phyloP scores from a whole-genome alignment of 2,797 vertebrate species.

The Myotis pilosus region DNA sequence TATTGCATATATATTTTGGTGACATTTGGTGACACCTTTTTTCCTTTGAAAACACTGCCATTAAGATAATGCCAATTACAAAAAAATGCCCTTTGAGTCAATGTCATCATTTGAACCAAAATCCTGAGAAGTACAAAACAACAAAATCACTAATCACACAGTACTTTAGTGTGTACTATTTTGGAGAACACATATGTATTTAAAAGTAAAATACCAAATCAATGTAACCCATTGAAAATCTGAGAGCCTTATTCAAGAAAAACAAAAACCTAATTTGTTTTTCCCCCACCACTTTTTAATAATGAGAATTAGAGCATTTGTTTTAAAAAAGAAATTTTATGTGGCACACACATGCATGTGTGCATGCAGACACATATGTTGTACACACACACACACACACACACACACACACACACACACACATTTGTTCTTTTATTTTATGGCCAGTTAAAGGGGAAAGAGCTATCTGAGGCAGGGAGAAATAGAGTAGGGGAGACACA shows the following conservation, averaged over 20 bases:
- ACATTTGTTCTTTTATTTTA: not conserved
- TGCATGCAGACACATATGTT: not conserved
- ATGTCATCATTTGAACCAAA: not conserved
- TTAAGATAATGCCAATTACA: not conserved
- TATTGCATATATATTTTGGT: not conserved
- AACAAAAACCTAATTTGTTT: not conserved
- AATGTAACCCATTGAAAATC: not conserved
- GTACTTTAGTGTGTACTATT: not conserved
- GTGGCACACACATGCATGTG: not conserved
- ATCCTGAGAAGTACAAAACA: not conserved
- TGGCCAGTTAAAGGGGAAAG: not conserved
- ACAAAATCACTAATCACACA: not conserved
- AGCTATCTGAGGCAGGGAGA: not conserved
- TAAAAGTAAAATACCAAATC: conserved; percentile 12
- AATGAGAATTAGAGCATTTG: not conserved
- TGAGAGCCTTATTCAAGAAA: not conserved
- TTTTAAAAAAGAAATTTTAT: conserved; percentile 1
- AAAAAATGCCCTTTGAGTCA: not conserved
- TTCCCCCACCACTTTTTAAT: not conserved
- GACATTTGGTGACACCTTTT: not conserved
- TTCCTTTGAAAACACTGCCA: conserved; percentile 2
- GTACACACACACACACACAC: too few relatives aligned
- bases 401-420: not conserved
- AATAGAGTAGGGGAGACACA: not conserved
- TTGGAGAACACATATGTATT: not conserved